Evolutionary conservation across 1,140 invertebrate genomes (phyloP).

Genomic region (Mamestra configurata): DNA sequence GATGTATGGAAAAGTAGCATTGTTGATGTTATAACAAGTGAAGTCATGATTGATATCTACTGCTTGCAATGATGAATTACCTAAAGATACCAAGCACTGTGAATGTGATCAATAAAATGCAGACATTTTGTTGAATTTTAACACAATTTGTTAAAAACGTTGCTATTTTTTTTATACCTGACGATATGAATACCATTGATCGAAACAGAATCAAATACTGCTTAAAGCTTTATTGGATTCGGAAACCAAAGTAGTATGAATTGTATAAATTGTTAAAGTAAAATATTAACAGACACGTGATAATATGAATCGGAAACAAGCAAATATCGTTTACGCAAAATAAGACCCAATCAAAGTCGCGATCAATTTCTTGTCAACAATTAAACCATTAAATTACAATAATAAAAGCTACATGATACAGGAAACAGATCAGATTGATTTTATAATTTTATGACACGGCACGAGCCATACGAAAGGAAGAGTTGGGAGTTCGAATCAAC

Average conservation of each 20-base stretch:
- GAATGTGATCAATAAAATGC: not conserved
- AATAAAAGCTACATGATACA: not conserved
- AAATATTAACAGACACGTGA: not conserved
- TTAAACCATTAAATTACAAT: not conserved
- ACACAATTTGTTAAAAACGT: not conserved
- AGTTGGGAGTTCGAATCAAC: constrained; percentile 74
- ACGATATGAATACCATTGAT: not conserved
- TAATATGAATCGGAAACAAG: constrained; percentile 5
- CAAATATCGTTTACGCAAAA: not conserved
- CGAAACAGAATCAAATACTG: not conserved
- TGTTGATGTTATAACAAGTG: constrained; percentile 16
- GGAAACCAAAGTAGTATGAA: not conserved
- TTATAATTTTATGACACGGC: constrained; percentile 58
- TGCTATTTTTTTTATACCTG: not conserved
- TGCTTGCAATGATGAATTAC: not conserved
- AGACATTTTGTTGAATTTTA: not conserved
- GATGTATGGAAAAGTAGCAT: constrained; percentile 14
- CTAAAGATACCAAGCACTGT: not conserved
- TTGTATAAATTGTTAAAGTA: not conserved
- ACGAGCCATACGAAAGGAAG: constrained; percentile 72
- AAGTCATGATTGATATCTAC: not conserved
- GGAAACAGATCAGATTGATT: constrained; percentile 43
- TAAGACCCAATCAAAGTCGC: not conserved
- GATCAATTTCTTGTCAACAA: constrained; percentile 8
- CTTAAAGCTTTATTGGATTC: not conserved